Conservation (phyloP, 1,140 invertebrate genomes). For the Wasmannia auropunctata region DNA sequence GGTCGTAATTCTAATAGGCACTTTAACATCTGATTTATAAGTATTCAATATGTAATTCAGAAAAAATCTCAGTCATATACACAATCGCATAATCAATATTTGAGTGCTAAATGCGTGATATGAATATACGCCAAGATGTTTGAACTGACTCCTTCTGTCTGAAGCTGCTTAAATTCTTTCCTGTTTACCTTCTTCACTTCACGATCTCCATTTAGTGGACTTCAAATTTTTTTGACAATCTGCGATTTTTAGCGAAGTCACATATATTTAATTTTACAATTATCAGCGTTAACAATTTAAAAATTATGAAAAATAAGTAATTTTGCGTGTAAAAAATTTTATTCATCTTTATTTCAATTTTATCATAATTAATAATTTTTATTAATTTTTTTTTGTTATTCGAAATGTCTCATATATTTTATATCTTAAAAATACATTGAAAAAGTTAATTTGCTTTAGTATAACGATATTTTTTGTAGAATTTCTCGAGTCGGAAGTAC, state of each 20-base stretch:
- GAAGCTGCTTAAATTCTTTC: background rate
- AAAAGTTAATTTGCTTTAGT: background rate
- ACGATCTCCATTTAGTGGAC: background rate
- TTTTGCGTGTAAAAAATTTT: background rate
- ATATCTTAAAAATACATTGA: background rate
- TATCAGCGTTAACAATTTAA: background rate
- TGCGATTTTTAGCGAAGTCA: background rate
- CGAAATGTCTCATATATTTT: background rate
- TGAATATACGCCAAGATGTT: background rate
- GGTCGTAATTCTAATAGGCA: background rate
- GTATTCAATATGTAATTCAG: background rate
- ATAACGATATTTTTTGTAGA: background rate
- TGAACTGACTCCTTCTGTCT: background rate
- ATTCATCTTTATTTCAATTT: background rate
- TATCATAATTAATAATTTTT: background rate
- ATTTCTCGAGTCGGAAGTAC: background rate
- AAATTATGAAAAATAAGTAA: background rate
- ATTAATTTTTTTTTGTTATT: background rate
- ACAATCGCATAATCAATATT: background rate
- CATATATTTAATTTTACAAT: background rate
- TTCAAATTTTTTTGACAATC: background rate
- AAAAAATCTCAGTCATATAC: background rate
- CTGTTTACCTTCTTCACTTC: slow-evolving; percentile 5
- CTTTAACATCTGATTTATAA: background rate
- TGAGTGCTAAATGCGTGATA: background rate